Evolutionary conservation across 2,888 invertebrate genomes (phyloP), one percentile per base, ranked within the genome.

Genomic region (Auanema sp.): DNA sequence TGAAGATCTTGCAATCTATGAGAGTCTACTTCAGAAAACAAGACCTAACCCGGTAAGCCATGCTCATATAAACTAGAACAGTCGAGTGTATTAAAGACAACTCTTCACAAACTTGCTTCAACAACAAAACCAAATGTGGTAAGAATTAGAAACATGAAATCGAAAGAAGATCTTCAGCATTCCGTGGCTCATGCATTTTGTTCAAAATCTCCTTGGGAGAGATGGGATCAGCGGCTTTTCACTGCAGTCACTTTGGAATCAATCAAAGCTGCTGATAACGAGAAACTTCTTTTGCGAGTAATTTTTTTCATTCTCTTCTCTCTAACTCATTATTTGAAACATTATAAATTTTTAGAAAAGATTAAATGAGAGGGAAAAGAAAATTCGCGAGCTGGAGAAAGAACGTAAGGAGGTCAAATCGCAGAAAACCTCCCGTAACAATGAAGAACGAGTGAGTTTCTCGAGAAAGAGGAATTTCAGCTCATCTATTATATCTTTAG

Each of bases 201-300:
- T 33, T 33, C 33, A 33, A 33, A 33, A 33, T 33, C 33, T 33
- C 33, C 33, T 5, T 33, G 33, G 33, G 72, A 72, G 43, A 69
- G 64, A 47, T 44, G 69, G 58, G 68, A 69, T 21, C 68, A 72
- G 44, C 69, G 68, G 55, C 60, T 72, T 14, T 47, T 72, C 18
- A 65, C 72, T n/a, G 62, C 67, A 40, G 62, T 68, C 63, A 72
- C 72, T n/a, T 55, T 72, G n/a, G 72, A 72, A 23, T 68, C 72
- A 18, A 52, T 72, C 54, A 64, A 61, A 57, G 68, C 68, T 1
- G 68, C 69, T 4, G 69, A 72, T 55, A 64, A 64, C n/a, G 69
- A 72, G 56, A 72, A 72, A 42, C 49, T 50, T 10, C 56, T 63
- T 21, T n/a, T 72, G 18, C 65, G 66, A 62, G 72, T 66, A 16